A percentile compares a stretch with the other conserved stretches of the same genome.
Evolutionary conservation across 2,888 invertebrate species (phyloP).

Genomic region (Agrotis segetum): DNA sequence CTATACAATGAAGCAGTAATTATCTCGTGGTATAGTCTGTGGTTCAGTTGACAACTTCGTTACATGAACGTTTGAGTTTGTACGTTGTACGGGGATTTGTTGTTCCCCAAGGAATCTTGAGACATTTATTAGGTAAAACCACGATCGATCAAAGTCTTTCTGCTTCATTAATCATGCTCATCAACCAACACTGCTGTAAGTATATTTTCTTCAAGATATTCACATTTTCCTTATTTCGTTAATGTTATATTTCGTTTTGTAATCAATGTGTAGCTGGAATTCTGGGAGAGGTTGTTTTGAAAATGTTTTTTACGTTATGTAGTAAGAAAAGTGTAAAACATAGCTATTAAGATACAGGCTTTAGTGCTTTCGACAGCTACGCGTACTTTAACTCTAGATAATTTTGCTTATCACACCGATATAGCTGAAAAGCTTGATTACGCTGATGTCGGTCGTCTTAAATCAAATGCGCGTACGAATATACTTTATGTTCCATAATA

Average conservation of each 20-base stretch:
- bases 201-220: conserved; percentile 82
- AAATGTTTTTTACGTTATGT: neutral
- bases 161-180: conserved; percentile 89
- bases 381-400: too few species aligned
- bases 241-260: conserved; percentile 68
- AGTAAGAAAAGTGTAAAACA: neutral
- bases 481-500: too few species aligned
- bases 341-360: too few species aligned
- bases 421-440: too few species aligned
- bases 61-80: conserved; percentile 76
- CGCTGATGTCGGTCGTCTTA: too few species aligned
- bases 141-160: conserved; percentile 89
- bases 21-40: conserved; percentile 34
- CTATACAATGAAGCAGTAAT: conserved; percentile 20
- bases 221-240: conserved; percentile 81
- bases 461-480: too few species aligned
- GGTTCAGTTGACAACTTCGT: conserved; percentile 72
- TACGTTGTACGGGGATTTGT: conserved; percentile 69
- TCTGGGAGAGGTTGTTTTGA: conserved; percentile 25
- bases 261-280: conserved; percentile 31
- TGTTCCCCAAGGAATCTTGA: conserved; percentile 73
- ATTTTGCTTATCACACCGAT: too few species aligned
- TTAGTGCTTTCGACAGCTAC: neutral
- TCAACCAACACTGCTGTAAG: conserved; percentile 76
- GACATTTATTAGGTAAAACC: conserved; percentile 88